Conservation (phyloP, 2,888 invertebrate genomes). For the Lissocephala sabroskyi region DNA sequence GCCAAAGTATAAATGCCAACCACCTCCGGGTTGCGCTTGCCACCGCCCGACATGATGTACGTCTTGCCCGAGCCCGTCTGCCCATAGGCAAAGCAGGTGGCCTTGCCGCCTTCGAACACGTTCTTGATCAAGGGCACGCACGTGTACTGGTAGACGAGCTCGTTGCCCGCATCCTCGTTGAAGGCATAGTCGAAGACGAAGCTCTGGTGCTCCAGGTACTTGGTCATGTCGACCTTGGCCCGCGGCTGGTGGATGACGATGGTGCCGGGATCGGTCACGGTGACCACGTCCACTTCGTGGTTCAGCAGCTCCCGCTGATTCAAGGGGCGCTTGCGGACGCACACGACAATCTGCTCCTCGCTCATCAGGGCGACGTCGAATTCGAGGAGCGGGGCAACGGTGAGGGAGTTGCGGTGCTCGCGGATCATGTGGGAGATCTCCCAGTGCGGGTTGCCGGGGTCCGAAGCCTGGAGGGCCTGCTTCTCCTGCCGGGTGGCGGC, state of each 20-base stretch:
- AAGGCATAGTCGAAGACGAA: background rate
- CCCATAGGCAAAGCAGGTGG: constrained; percentile 99
- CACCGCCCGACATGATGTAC: constrained; percentile 99
- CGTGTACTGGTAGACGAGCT: constrained; percentile 78
- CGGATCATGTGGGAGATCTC: background rate
- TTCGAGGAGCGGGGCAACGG: background rate
- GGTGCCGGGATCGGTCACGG: background rate
- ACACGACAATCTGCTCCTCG: background rate
- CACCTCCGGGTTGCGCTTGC: constrained; percentile 92
- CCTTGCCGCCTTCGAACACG: constrained; percentile 98
- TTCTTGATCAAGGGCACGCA: constrained; percentile 98
- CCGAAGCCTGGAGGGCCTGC: no score
- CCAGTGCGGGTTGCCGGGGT: background rate
- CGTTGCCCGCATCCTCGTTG: background rate
- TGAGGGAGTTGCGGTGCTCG: background rate
- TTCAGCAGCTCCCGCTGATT: background rate
- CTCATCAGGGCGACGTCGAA: background rate
- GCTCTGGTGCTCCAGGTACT: background rate
- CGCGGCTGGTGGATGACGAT: background rate
- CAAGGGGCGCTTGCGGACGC: background rate
- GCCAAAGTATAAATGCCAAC: constrained; percentile 97
- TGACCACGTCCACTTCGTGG: background rate
- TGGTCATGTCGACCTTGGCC: background rate
- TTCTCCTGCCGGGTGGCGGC: no score
- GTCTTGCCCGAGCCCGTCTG: constrained; percentile 97